Percentiles rank a stretch among this genome's conserved stretches.
Evolutionary conservation across 2,888 invertebrate species (phyloP).

Genomic region (Conomelus anceps): DNA sequence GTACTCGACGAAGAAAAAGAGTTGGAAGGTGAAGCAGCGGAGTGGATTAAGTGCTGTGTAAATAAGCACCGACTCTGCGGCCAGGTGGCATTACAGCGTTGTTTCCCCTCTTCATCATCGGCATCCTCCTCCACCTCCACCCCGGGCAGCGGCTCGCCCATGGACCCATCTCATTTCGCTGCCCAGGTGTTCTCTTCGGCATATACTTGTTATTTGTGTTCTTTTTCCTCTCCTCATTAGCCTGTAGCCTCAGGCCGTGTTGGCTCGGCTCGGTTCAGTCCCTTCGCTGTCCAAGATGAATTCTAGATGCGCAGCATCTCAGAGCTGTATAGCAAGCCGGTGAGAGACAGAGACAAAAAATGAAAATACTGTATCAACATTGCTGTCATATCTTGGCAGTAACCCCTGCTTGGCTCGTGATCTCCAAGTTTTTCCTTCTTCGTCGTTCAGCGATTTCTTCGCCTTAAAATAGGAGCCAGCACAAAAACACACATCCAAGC

Average conservation of each 20-base stretch:
- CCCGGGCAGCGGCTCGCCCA: too few relatives aligned
- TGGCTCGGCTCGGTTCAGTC: background rate
- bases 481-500: too few relatives aligned
- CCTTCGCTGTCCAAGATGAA: background rate
- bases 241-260: background rate
- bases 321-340: background rate
- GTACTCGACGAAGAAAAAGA: background rate
- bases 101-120: background rate
- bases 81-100: background rate
- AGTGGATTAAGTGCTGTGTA: background rate
- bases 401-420: background rate
- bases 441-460: too few relatives aligned
- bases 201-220: background rate
- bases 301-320: background rate
- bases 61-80: background rate
- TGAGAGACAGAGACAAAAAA: background rate
- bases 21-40: background rate
- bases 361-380: background rate
- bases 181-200: background rate
- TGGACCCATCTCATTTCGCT: background rate
- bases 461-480: too few relatives aligned
- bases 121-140: background rate
- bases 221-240: background rate
- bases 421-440: too few relatives aligned
- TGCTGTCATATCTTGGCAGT: background rate